Evolutionary conservation across 2,888 invertebrate species (phyloP).

Genomic region (Lasioglossum morio): DNA sequence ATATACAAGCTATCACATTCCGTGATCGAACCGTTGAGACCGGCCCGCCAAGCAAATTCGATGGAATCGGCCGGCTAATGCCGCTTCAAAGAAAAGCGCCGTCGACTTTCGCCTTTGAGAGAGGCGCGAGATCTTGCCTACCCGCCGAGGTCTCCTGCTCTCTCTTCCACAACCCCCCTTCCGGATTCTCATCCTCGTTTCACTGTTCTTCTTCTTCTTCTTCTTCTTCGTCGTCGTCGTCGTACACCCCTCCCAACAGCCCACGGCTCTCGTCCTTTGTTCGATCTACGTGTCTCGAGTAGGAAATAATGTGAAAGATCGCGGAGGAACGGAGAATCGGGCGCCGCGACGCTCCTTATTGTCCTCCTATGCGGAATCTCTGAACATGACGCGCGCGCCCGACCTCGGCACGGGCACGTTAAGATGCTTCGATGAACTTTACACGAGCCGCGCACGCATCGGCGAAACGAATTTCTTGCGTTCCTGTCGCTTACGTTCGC

Average conservation of each 20-base stretch:
- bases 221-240: background rate
- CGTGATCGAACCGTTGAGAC: constrained; percentile 71
- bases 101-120: constrained; percentile 58
- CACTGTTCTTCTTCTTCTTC: background rate
- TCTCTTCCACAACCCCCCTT: background rate
- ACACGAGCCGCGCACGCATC: background rate
- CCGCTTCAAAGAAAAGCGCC: constrained; percentile 66
- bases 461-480: background rate
- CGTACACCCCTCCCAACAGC: background rate
- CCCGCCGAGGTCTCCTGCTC: constrained; percentile 15
- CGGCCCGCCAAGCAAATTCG: constrained; percentile 60
- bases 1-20: constrained; percentile 80
- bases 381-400: constrained; percentile 38
- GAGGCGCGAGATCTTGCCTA: constrained; percentile 45
- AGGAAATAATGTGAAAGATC: constrained; percentile 69
- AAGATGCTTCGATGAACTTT: constrained; percentile 20
- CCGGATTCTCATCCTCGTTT: background rate
- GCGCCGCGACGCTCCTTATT: constrained; percentile 42
- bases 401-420: constrained; percentile 4
- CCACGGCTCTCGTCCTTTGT: constrained; percentile 38
- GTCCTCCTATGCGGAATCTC: constrained; percentile 50
- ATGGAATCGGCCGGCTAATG: constrained; percentile 71
- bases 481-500: background rate
- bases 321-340: constrained; percentile 39
- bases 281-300: constrained; percentile 63